phyloP scores from a whole-genome alignment of 2,888 invertebrate species.

The Girardia tigrina region DNA sequence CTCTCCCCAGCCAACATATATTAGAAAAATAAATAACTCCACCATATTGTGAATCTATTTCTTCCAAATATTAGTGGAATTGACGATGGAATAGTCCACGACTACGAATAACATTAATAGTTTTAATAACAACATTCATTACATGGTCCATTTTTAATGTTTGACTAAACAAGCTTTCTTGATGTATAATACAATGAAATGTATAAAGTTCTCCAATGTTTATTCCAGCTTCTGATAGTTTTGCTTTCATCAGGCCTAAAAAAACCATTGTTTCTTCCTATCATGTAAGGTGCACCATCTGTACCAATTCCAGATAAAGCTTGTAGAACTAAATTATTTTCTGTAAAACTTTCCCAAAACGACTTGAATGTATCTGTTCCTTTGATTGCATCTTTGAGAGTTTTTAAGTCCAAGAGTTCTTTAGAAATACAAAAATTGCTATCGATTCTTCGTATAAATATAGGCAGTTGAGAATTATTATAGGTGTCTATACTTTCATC shows the following conservation, averaged over 20 bases:
- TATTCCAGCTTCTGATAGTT: background rate
- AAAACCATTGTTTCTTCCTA: background rate
- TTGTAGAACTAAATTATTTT: background rate
- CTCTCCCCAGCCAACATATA: background rate
- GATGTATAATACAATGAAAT: background rate
- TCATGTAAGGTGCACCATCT: background rate
- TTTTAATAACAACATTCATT: background rate
- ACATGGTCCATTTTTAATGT: slow-evolving; percentile 1
- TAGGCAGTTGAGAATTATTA: background rate
- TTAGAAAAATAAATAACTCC: background rate
- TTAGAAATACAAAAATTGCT: background rate
- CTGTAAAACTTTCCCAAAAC: background rate
- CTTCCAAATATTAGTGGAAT: background rate
- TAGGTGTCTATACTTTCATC: background rate
- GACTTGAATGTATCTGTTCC: no score
- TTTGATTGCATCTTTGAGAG: no score
- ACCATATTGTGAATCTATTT: background rate
- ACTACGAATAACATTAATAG: slow-evolving; percentile 1
- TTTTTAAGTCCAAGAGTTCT: background rate
- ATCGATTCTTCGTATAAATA: background rate
- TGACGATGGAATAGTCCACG: slow-evolving; percentile 17
- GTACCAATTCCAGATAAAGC: background rate
- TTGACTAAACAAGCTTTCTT: background rate
- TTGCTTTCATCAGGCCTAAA: background rate
- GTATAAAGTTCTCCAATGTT: background rate